These are phyloP conservation scores for Troilus luridus DNA, from an alignment of 2,888 invertebrate species.

Conservation along the genomic window DNA sequence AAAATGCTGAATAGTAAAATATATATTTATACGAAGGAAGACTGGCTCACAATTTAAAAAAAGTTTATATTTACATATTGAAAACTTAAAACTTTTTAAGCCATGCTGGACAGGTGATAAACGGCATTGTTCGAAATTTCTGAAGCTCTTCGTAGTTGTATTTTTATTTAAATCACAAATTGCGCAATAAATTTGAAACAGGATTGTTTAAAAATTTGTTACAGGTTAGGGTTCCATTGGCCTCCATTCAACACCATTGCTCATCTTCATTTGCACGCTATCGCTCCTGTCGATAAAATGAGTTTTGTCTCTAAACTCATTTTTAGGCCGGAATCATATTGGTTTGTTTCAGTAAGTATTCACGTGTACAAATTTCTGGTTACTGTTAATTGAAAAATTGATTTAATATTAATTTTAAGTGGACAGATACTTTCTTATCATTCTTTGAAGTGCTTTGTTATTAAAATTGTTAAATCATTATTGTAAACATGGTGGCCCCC, in stretches of 20 bases:
- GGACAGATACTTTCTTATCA: background rate
- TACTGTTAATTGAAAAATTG: background rate
- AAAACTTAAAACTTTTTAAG: no score
- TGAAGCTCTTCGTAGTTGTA: no score
- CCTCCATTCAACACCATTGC: slow-evolving; percentile 88
- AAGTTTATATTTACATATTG: no score
- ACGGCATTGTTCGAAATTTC: no score
- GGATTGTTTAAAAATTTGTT: slow-evolving; percentile 56
- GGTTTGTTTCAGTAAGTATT: slow-evolving; percentile 85
- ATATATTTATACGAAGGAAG: no score
- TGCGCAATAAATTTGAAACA: background rate
- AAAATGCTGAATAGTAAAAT: no score
- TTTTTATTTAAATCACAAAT: background rate
- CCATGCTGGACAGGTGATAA: no score
- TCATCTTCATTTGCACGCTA: slow-evolving; percentile 90
- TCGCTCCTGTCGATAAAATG: slow-evolving; percentile 85
- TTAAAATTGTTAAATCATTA: background rate
- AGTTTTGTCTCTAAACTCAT: slow-evolving; percentile 75
- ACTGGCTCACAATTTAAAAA: no score
- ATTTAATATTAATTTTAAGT: background rate
- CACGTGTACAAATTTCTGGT: background rate
- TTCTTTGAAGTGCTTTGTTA: background rate
- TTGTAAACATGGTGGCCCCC: background rate
- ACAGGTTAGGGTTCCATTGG: slow-evolving; percentile 87
- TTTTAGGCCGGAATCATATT: slow-evolving; percentile 81